Base-by-base conservation (phyloP, 1,140 invertebrate species). In the Pogonognathellus flavescens region DNA sequence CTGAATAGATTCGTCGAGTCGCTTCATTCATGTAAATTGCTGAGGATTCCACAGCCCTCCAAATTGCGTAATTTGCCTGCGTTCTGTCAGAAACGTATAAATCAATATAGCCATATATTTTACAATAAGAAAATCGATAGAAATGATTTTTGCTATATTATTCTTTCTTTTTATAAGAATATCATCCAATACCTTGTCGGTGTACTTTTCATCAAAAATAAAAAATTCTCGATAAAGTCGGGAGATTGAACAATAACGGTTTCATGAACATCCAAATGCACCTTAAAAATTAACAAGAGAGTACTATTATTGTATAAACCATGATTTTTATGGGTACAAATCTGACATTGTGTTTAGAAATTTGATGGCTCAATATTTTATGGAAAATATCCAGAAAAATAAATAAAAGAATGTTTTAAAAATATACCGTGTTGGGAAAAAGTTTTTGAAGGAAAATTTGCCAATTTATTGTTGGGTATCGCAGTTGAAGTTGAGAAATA, bases 381-480 rank as follows among this genome's bases (percentile, higher is more conserved):
- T 11, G 20, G n/a, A 1, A 59, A 16, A 59, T n/a, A n/a, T n/a
- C n/a, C n/a, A 18, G n/a, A 11, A 59, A 59, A 59, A 59, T n/a
- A 59, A 7, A 7, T 11, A n/a, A 14, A 60, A 62, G 3, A 11
- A 0, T 62, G 60, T 22, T 62, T 60, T 0, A 60, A 11, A 53
- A 0, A 22, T 22, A 25, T 25, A 62, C 60, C 20, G 60, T 62
- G 13, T 20, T n/a, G 20, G 25, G 60, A 72, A 89, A 55, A 31
- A 87, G 10, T 14, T 59, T 66, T 13, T 83, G 60, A 83, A 87
- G 50, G 18, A 72, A 81, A 20, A 25, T 31, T 16, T 66, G 50
- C 76, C 81, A 82, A 25, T 70, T 25, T 8, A 80, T 80, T 16
- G 14, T 22, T 18, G 72, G 70, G 18, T 59, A 81, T 31, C 41